Percentiles rank a stretch among this genome's conserved stretches.
Conservation (phyloP, 2,888 invertebrate species). For the Melanotus villosus region DNA sequence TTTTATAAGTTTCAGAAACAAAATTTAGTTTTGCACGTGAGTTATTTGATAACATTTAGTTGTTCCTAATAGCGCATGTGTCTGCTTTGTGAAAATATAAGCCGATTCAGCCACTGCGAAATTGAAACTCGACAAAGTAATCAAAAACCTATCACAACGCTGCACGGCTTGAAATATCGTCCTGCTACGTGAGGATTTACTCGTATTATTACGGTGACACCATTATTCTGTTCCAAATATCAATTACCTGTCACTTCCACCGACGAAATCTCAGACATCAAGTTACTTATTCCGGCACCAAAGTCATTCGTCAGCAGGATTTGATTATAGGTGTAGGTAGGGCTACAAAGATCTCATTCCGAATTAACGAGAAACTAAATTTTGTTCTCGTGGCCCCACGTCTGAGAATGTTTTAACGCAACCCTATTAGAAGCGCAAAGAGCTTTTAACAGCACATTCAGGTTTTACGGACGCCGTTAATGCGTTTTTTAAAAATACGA, state of each 20-base stretch:
- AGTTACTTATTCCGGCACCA: conserved; percentile 13
- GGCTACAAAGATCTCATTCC: not conserved
- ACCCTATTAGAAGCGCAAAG: not conserved
- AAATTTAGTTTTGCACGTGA: conserved; percentile 22
- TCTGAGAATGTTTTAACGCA: no score
- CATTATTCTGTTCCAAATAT: conserved; percentile 39
- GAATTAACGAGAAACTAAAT: not conserved
- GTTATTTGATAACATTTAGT: conserved; percentile 32
- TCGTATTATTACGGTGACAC: conserved; percentile 30
- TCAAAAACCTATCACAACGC: conserved; percentile 49
- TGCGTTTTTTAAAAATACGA: not conserved
- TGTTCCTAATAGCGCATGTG: conserved; percentile 38
- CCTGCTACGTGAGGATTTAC: conserved; percentile 37
- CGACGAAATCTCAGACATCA: conserved; percentile 14
- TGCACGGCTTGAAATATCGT: conserved; percentile 34
- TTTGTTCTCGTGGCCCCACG: not conserved
- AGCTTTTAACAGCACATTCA: not conserved
- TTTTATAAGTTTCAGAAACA: conserved; percentile 14
- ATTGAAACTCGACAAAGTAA: conserved; percentile 52
- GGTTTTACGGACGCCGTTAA: not conserved
- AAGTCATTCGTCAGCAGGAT: conserved; percentile 4
- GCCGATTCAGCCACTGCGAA: conserved; percentile 47
- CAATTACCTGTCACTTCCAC: conserved; percentile 38
- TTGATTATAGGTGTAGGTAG: conserved; percentile 6
- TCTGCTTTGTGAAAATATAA: conserved; percentile 46